Base-by-base conservation (phyloP, 2,113 vertebrate species). In the Ploceus nigricollis region DNA sequence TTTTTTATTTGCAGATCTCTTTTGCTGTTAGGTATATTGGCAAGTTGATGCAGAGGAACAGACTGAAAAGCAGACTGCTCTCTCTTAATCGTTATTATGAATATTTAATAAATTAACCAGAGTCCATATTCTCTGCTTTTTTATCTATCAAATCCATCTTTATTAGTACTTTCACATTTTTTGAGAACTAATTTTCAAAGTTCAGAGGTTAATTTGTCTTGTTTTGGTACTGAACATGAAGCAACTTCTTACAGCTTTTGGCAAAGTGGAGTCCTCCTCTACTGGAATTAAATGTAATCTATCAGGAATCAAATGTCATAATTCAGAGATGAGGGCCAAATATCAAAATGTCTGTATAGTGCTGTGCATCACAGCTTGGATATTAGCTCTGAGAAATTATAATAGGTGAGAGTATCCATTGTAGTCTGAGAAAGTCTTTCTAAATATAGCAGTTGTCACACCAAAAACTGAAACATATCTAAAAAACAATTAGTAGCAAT, bases 91-190 rank as follows among this genome's bases (percentile, higher is more conserved):
- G 6, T 66, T 80, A 83, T 89, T 89, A 95, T 35, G 25, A 91
- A 93, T 90, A 90, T 76, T 96, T 94, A 90, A 93, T 90, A 96
- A 94, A 96, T 80, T 16, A 95, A 81, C 21, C 57, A 72, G 31
- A 82, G 72, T 25, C 37, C 63, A 56, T 65, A 79, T 44, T 91
- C 79, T 56, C 15, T 61, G 54, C 58, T 78, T 89, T 94, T 94
- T 93, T 84, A 91, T 69, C 75, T 51, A 79, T 85, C 37, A 93
- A 93, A 96, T 91, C 63, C 35, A 91, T 87, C 84, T 90, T 89
- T 87, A 91, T 89, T 91, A 95, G 58, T 64, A 87, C 35, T 90
- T 79, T 82, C 57, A 95, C 5, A n/a, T 71, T 90, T 94, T 87
- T 65, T 6, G 65, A 88, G 79, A 75, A 78, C 47, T 94, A 84